Percentiles rank a stretch among this genome's conserved stretches.
Conservation (phyloP, 1,140 invertebrate genomes). For the Lepidurus apus region DNA sequence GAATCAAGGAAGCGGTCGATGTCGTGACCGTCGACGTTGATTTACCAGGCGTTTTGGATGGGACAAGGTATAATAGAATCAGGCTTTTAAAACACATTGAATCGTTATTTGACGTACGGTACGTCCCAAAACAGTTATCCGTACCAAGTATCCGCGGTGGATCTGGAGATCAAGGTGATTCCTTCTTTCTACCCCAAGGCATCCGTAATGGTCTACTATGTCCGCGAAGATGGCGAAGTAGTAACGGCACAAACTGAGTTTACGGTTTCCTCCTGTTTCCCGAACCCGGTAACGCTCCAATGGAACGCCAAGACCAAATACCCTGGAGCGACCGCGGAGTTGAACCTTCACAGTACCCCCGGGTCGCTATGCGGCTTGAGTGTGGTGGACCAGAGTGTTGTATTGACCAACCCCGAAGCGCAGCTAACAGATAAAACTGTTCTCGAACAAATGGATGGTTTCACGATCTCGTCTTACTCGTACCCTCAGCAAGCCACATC, state of each 20-base stretch:
- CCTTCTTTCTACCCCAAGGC: conserved; percentile 40
- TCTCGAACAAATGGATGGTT: conserved; percentile 44
- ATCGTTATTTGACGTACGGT: not conserved
- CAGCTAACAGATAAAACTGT: conserved; percentile 42
- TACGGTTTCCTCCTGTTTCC: conserved; percentile 52
- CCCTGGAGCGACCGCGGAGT: conserved; percentile 50
- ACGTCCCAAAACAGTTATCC: not conserved
- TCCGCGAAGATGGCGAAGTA: conserved; percentile 64
- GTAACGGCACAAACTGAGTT: conserved; percentile 53
- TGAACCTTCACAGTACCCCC: conserved; percentile 51
- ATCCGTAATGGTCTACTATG: conserved; percentile 64
- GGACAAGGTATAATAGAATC: not conserved
- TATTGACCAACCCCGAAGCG: conserved; percentile 46
- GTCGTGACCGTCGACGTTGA: conserved; percentile 36
- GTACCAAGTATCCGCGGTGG: conserved; percentile 40
- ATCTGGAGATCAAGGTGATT: conserved; percentile 37
- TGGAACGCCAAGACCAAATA: conserved; percentile 48
- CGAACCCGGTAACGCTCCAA: conserved; percentile 48
- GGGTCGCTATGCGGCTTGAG: conserved; percentile 56
- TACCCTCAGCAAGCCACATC: conserved; percentile 43
- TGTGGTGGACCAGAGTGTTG: conserved; percentile 55
- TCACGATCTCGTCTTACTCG: conserved; percentile 42
- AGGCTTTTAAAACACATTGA: not conserved
- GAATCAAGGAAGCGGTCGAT: conserved; percentile 38
- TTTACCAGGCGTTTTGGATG: conserved; percentile 38